Base-by-base conservation (phyloP, 2,888 invertebrate species). In the Diaprepes abbreviatus region DNA sequence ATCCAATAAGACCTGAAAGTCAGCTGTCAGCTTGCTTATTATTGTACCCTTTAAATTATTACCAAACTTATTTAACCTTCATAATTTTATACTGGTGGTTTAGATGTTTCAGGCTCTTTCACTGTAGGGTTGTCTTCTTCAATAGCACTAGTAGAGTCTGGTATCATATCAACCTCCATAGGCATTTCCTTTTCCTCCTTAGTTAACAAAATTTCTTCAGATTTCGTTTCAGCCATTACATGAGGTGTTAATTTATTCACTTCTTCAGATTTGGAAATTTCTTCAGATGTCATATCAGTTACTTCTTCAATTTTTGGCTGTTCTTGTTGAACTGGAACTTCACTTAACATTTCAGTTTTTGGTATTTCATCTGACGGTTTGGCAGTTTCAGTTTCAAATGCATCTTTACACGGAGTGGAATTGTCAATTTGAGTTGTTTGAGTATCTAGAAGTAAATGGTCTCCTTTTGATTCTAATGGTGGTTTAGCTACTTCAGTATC, bases 81-180 rank as follows among this genome's bases (percentile, higher is more conserved):
- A 38, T 35, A 35, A 43, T 19, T 17, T 38, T 52, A 59, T 31
- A 28, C 55, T 60, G 63, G 33, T 16, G 38, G 45, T 14, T 57
- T 28, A 16, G 62, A 64, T 16, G 68, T 24, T 57, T 63, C 63
- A 38, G 57, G n/a, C 38, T 69, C 57, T 21, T 57, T 48, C 43
- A 40, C 35, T 16, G 58, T 35, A 31, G 66, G 62, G 38, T 58
- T 71, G 21, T 68, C 73, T 48, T 70, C 66, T 48, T 68, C 67
- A 70, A 62, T 73, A 66, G 63, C 72, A 40, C 63, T 64, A 40
- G 36, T n/a, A 9, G 62, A 17, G 19, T 14, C 21, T 35, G 54
- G 36, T 5, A 17, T 54, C 2, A 36, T 66, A 38, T 75, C 77
- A 17, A 75, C 75, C 58, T 76, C 78, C 76, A 78, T 76, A n/a